A percentile compares a stretch with the other conserved stretches of the same genome.
phyloP scores from a whole-genome alignment of 1,140 invertebrate genomes.

The Tribolium madens region DNA sequence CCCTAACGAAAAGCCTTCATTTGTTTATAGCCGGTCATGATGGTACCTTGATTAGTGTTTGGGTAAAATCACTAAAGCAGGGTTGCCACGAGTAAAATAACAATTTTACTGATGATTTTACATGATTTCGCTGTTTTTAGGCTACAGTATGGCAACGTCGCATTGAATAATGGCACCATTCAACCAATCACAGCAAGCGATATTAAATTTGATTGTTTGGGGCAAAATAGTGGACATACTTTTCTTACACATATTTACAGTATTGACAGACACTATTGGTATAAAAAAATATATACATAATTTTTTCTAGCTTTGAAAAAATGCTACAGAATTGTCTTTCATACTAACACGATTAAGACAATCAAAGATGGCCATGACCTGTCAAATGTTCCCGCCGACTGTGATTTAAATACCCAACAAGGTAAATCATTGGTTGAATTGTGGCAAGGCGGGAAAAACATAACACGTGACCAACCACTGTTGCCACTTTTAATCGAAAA shows the following conservation, averaged over 20 bases:
- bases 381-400: conserved; percentile 51
- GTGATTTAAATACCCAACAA: conserved; percentile 52
- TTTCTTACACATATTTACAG: conserved; percentile 55
- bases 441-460: conserved; percentile 41
- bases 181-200: conserved; percentile 56
- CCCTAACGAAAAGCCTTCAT: conserved; percentile 49
- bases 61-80: conserved; percentile 50
- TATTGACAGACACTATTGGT: conserved; percentile 9
- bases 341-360: conserved; percentile 37
- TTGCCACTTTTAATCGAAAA: conserved; percentile 43
- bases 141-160: conserved; percentile 60
- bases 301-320: conserved; percentile 40
- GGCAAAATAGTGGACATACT: conserved; percentile 48
- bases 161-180: conserved; percentile 49
- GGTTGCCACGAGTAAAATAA: conserved; percentile 56
- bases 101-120: neutral
- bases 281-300: too few species aligned
- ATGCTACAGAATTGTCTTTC: conserved; percentile 40
- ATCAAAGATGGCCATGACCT: conserved; percentile 47
- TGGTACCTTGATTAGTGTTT: conserved; percentile 56
- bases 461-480: neutral
- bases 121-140: conserved; percentile 51
- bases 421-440: conserved; percentile 55
- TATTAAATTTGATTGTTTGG: conserved; percentile 54
- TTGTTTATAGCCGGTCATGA: conserved; percentile 53